A percentile compares a stretch with the other conserved stretches of the same genome.
Conservation (phyloP, 2,113 vertebrate genomes). For the Rana temporaria region DNA sequence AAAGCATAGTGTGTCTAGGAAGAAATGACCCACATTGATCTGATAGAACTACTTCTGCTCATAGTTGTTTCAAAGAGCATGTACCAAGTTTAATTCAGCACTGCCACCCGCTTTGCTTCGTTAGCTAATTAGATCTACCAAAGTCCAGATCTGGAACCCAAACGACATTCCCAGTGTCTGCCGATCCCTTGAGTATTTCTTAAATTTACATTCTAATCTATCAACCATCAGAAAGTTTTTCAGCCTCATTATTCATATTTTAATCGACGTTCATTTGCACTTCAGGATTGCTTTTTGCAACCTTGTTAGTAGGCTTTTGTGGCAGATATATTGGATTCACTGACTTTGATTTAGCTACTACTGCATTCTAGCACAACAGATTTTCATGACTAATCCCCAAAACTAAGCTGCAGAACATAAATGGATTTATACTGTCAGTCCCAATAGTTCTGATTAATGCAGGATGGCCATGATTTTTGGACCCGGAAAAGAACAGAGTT, state of each 20-base stretch:
- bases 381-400: too few relatives aligned
- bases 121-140: not conserved
- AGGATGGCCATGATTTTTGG: too few relatives aligned
- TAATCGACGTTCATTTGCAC: not conserved
- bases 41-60: not conserved
- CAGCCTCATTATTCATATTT: not conserved
- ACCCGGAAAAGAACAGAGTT: too few relatives aligned
- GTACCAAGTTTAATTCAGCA: not conserved
- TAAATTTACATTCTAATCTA: not conserved
- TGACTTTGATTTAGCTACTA: too few relatives aligned
- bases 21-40: slow-evolving; percentile 17
- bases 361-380: too few relatives aligned
- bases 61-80: slow-evolving; percentile 1
- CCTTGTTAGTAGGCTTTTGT: not conserved
- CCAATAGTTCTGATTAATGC: too few relatives aligned
- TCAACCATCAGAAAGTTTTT: not conserved
- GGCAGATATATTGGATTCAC: not conserved
- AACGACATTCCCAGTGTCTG: not conserved
- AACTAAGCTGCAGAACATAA: too few relatives aligned
- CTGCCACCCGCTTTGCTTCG: slow-evolving; percentile 1
- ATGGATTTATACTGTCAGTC: too few relatives aligned
- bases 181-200: not conserved
- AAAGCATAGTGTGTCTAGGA: not conserved
- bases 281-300: not conserved
- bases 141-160: not conserved